phyloP scores from a whole-genome alignment of 2,888 invertebrate species.

The Dendrolimus houi region DNA sequence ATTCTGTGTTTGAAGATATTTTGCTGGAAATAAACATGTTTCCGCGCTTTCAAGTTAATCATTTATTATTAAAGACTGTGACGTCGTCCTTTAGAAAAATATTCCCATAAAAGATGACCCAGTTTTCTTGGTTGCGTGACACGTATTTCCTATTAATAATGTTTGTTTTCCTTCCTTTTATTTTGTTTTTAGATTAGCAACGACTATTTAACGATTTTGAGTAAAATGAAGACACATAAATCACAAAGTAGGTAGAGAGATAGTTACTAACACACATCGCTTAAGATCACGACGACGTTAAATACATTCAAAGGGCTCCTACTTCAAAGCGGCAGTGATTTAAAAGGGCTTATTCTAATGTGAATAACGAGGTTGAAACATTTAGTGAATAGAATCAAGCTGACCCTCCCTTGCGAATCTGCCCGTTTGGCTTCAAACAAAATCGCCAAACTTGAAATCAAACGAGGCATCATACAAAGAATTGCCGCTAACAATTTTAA shows the following conservation, averaged over 20 bases:
- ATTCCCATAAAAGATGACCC: constrained; percentile 31
- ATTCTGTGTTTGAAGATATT: too few relatives aligned
- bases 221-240: neutral
- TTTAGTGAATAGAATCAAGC: constrained; percentile 48
- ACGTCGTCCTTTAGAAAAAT: constrained; percentile 17
- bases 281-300: constrained; percentile 23
- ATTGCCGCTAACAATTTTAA: constrained; percentile 14
- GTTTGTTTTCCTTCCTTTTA: constrained; percentile 9
- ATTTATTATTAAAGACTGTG: constrained; percentile 23
- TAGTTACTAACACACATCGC: constrained; percentile 1
- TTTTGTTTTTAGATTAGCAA: neutral
- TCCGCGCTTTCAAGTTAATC: too few relatives aligned
- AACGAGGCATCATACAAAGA: neutral
- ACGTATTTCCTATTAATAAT: constrained; percentile 6
- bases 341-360: constrained; percentile 60
- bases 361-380: constrained; percentile 62
- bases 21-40: too few relatives aligned
- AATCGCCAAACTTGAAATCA: neutral
- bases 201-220: neutral
- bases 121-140: constrained; percentile 29
- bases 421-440: constrained; percentile 40
- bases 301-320: constrained; percentile 46
- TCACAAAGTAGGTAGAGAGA: neutral
- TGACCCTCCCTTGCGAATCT: constrained; percentile 52
- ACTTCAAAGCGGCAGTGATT: constrained; percentile 50